Evolutionary conservation across 2,113 vertebrate genomes (phyloP).

Genomic region (Anoura caudifer): DNA sequence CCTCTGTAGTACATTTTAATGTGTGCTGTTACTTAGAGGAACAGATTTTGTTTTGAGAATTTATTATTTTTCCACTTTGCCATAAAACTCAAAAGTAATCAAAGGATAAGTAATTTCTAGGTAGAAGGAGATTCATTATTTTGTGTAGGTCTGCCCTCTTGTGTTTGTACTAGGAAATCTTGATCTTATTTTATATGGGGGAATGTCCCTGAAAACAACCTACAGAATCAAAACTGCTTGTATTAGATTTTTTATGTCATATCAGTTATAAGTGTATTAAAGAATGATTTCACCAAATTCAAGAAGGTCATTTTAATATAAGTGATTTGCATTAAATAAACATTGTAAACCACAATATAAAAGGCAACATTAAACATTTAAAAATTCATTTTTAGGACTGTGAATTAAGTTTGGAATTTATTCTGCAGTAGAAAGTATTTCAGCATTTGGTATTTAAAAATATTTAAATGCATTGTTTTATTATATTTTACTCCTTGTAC

Average conservation of each 20-base stretch:
- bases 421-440: not conserved
- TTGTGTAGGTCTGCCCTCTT: conserved; percentile 43
- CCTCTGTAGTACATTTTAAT: not conserved
- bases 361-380: not conserved
- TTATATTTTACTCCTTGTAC: not conserved
- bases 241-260: conserved; percentile 47
- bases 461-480: conserved; percentile 23
- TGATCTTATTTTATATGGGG: conserved; percentile 35
- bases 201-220: not conserved
- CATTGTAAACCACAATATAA: conserved; percentile 19
- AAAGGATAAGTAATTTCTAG: not conserved
- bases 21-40: conserved; percentile 19
- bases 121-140: conserved; percentile 82
- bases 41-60: not conserved
- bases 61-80: not conserved
- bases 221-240: conserved; percentile 13
- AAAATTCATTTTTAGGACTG: conserved; percentile 39
- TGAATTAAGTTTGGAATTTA: conserved; percentile 26
- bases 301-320: not conserved
- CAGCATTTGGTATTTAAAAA: conserved; percentile 20
- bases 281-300: conserved; percentile 26
- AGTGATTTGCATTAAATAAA: not conserved
- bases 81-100: not conserved
- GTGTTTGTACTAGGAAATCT: conserved; percentile 44
- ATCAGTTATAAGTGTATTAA: not conserved